Base-by-base conservation (phyloP, 2,888 invertebrate species). In the Caenorhabditis sp. region DNA sequence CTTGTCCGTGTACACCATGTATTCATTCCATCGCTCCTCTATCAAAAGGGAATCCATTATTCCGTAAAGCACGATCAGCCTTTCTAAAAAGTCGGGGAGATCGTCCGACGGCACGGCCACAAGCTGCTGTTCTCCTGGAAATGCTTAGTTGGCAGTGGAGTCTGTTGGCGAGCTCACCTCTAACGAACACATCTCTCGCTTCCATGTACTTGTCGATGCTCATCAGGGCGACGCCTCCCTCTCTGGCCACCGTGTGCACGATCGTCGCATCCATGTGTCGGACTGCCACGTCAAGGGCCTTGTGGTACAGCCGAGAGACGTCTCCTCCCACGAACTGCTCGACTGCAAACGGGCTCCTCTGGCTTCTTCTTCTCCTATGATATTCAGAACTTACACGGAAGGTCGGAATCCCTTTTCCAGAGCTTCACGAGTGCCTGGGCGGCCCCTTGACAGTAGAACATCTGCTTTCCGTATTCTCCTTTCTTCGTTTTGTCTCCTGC, bases 1-100 rank as follows among this genome's bases (percentile, higher is more conserved):
- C 53, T 70, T 70, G 30, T 70, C 70, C n/a, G 70, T 59, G 27
- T 70, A 70, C 17, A 70, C 52, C 70, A 70, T 59, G 24, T 59
- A 70, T 15, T 70, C 70, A 22, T 70, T 70, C 58, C 56, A 70
- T 30, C 70, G 43, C 15, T 70, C 70, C 26, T 70, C 70, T 3
- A 58, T 53, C 22, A 70, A 35, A 24, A 70, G 24, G 6, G 70
- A 50, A 15, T 70, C 59, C 70, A 70, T 59, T 6, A 70, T 59
- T 9, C 59, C 59, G 32, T 59, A 70, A 11, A 70, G 37, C 6
- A 70, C 8, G 8, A 70, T 52, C 5, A 70, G 46, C 9, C 70
- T 43, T 13, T 70, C 70, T 45, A 59, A 15, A 22, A 70, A 70
- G 37, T 70, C 70, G 0, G 58, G 59, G 26, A 15, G 52, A 7